Conservation (phyloP, 2,888 invertebrate genomes). For the Pyrocoelia pectoralis region DNA sequence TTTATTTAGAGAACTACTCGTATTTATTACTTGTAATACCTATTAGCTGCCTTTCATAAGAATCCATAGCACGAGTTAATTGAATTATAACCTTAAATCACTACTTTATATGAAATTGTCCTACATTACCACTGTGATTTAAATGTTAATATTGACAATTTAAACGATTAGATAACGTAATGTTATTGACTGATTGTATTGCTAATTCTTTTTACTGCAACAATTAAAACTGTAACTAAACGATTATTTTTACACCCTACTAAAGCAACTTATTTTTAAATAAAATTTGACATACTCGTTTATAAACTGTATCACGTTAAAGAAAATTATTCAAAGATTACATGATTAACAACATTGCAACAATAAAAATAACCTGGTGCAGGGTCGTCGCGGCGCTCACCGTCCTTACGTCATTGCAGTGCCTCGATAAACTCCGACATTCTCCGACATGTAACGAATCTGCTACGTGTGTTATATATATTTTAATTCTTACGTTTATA, state of each 20-base stretch:
- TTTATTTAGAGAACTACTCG: slow-evolving; percentile 26
- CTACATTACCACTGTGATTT: slow-evolving; percentile 25
- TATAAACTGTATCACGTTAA: slow-evolving; percentile 13
- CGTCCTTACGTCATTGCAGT: slow-evolving; percentile 49
- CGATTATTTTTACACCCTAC: slow-evolving; percentile 6
- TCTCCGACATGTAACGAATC: slow-evolving; percentile 37
- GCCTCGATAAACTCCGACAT: slow-evolving; percentile 41
- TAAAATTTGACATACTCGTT: slow-evolving; percentile 12
- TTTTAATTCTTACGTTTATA: slow-evolving; percentile 17
- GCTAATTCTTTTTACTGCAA: slow-evolving; percentile 18
- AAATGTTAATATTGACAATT: background rate
- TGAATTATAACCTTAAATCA: slow-evolving; percentile 25
- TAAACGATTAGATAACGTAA: background rate
- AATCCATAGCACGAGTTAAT: slow-evolving; percentile 17
- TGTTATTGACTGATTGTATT: slow-evolving; percentile 26
- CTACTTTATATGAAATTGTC: slow-evolving; percentile 31
- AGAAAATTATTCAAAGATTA: slow-evolving; percentile 34
- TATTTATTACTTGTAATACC: slow-evolving; percentile 15
- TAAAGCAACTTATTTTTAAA: slow-evolving; percentile 17
- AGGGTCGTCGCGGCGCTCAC: slow-evolving; percentile 45
- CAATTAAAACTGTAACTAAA: slow-evolving; percentile 17
- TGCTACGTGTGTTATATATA: background rate
- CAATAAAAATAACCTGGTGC: slow-evolving; percentile 46
- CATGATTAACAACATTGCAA: slow-evolving; percentile 46
- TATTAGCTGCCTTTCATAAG: slow-evolving; percentile 2